A percentile compares a stretch with the other conserved stretches of the same genome.
phyloP scores from a whole-genome alignment of 2,888 invertebrate species.

The Cataglyphis cursor region DNA sequence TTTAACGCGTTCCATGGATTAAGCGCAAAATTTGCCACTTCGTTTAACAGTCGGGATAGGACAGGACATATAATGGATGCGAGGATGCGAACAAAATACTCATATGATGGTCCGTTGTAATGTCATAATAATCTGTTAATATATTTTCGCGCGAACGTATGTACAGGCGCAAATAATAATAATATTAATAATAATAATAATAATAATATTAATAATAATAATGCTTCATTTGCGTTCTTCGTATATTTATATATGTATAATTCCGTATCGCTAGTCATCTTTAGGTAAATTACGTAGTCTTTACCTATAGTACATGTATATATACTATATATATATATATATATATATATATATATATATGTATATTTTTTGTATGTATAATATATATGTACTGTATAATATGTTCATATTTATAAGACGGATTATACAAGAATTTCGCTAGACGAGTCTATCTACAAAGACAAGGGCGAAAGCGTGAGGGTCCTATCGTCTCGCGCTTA shows the following conservation, averaged over 20 bases:
- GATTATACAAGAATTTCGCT: constrained; percentile 84
- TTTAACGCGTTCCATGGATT: constrained; percentile 52
- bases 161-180: constrained; percentile 86
- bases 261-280: constrained; percentile 79
- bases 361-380: constrained; percentile 75
- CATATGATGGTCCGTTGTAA: constrained; percentile 66
- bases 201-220: constrained; percentile 77
- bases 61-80: constrained; percentile 54
- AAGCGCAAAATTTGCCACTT: constrained; percentile 52
- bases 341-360: constrained; percentile 26
- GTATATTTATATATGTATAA: constrained; percentile 83
- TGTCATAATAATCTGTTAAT: constrained; percentile 86
- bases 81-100: constrained; percentile 59
- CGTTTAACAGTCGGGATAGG: constrained; percentile 51
- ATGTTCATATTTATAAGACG: constrained; percentile 84
- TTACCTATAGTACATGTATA: constrained; percentile 80
- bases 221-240: constrained; percentile 65
- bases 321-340: constrained; percentile 67
- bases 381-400: constrained; percentile 70
- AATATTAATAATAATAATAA: constrained; percentile 79
- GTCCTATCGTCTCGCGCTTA: constrained; percentile 48
- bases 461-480: constrained; percentile 60
- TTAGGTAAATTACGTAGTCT: constrained; percentile 73
- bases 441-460: constrained; percentile 82
- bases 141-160: constrained; percentile 86